Conservation (phyloP, 2,797 vertebrate species). For the Melanogrammus aeglefinus region DNA sequence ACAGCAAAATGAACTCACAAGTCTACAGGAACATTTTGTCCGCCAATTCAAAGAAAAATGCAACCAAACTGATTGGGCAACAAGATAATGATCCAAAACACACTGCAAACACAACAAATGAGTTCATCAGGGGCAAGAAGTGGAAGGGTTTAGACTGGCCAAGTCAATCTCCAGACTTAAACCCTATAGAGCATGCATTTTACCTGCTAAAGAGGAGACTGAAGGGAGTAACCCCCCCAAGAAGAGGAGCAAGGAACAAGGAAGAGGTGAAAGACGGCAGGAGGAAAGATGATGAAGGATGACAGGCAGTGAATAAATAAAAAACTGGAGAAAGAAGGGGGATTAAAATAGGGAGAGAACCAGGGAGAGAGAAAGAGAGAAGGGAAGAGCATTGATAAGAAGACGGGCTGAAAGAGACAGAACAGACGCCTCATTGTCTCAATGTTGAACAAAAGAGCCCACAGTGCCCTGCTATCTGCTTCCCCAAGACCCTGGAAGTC, state of each 20-base stretch:
- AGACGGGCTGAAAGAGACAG: constrained; percentile 5
- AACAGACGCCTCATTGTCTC: constrained; percentile 71
- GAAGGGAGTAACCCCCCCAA: too few species aligned
- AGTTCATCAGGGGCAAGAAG: too few species aligned
- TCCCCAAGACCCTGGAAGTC: constrained; percentile 59
- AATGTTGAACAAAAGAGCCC: constrained; percentile 65
- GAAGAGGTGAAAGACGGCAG: constrained; percentile 16
- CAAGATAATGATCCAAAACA: too few species aligned
- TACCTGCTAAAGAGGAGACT: too few species aligned
- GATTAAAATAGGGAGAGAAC: constrained; percentile 14
- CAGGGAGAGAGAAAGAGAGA: constrained; percentile 8
- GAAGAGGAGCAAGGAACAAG: constrained; percentile 35
- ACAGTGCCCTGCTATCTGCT: constrained; percentile 62
- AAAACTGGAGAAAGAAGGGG: not conserved
- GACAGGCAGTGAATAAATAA: not conserved
- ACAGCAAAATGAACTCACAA: too few species aligned
- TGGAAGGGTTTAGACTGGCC: too few species aligned
- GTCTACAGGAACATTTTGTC: too few species aligned
- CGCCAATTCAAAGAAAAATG: too few species aligned
- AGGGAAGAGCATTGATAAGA: constrained; percentile 9
- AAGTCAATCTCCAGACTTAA: too few species aligned
- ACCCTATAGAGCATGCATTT: too few species aligned
- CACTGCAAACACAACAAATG: too few species aligned
- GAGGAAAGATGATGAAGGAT: constrained; percentile 18
- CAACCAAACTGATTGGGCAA: too few species aligned